Evolutionary conservation across 64 coral and sea anemone genomes (phyloP).

Genomic region (Astreopora myriophthalma): DNA sequence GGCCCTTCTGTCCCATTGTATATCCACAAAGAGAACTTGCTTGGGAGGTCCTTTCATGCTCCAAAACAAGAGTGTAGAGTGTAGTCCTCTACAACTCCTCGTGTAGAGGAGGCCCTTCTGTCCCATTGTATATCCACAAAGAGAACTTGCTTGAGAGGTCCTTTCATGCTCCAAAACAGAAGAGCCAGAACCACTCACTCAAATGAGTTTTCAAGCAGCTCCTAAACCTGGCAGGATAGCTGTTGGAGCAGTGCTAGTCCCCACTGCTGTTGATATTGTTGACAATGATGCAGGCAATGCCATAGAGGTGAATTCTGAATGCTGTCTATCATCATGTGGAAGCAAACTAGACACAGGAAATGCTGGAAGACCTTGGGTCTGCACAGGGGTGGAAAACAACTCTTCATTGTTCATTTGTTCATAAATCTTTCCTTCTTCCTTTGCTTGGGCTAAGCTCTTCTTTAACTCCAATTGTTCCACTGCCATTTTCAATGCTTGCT

Average conservation of each 20-base stretch:
- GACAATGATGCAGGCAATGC: not conserved
- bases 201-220: not conserved
- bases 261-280: not conserved
- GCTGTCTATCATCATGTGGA: not conserved
- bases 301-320: not conserved
- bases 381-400: not conserved
- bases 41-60: too few species aligned
- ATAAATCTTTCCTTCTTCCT: constrained; percentile 46
- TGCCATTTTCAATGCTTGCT: constrained; percentile 47
- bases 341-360: not conserved
- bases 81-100: too few species aligned
- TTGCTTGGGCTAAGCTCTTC: constrained; percentile 18
- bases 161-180: too few species aligned
- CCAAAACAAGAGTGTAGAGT: too few species aligned
- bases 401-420: constrained; percentile 50
- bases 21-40: too few species aligned
- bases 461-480: constrained; percentile 55
- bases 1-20: too few species aligned
- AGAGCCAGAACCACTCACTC: not conserved
- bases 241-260: too few species aligned
- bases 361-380: not conserved
- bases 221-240: too few species aligned
- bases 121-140: too few species aligned
- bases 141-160: too few species aligned
- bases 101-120: too few species aligned